Conservation (phyloP, 2,113 vertebrate genomes). For the Tichodroma muraria region DNA sequence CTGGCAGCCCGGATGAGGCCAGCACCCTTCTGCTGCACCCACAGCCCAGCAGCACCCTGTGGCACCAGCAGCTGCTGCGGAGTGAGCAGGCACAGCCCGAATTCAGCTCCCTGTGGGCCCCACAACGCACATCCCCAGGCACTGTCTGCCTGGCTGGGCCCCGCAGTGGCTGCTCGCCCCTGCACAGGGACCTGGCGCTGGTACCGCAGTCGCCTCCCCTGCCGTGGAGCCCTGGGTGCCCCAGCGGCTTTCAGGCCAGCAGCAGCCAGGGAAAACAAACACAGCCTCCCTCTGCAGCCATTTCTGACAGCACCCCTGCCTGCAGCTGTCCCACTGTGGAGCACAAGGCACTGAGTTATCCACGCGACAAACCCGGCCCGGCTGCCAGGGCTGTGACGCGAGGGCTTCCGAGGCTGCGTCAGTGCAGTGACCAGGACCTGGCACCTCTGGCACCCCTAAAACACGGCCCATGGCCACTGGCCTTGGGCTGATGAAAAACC, state of each 20-base stretch:
- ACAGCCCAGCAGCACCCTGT: neutral
- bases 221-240: too few species aligned
- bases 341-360: neutral
- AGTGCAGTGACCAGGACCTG: rapidly evolving
- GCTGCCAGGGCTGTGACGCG: rapidly evolving
- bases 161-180: neutral
- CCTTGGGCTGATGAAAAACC: rapidly evolving
- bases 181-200: too few species aligned
- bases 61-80: neutral
- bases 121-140: rapidly evolving
- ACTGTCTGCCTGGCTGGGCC: too few species aligned
- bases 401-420: rapidly evolving
- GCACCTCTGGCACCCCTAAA: neutral
- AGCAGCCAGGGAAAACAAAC: neutral
- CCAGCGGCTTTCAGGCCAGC: too few species aligned
- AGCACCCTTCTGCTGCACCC: neutral
- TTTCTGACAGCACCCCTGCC: too few species aligned
- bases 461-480: rapidly evolving
- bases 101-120: neutral
- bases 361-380: neutral
- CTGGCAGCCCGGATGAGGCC: neutral
- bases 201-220: too few species aligned
- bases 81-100: neutral
- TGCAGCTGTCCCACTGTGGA: neutral
- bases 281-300: neutral